Evolutionary conservation across 2,113 vertebrate species (phyloP).

Genomic region (Rhinolophus sinicus): DNA sequence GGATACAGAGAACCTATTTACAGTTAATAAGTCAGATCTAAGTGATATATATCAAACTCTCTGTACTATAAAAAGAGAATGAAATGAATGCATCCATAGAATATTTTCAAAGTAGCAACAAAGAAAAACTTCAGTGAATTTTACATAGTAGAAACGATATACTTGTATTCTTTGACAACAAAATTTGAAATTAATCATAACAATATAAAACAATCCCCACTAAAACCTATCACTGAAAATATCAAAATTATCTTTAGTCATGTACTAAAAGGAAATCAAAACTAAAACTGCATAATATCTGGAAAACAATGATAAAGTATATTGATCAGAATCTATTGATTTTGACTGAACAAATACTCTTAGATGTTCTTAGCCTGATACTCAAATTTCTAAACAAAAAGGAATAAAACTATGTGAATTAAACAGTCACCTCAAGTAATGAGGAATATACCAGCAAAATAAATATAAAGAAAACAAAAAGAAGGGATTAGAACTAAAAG

Average conservation of each 20-base stretch:
- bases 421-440: not conserved
- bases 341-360: conserved; percentile 2
- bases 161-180: not conserved
- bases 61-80: not conserved
- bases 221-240: not conserved
- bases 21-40: not conserved
- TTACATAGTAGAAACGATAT: not conserved
- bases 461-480: not conserved
- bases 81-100: not conserved
- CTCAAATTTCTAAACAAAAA: not conserved
- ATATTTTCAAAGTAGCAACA: not conserved
- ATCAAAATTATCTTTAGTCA: not conserved
- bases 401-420: not conserved
- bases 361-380: not conserved
- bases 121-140: not conserved
- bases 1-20: not conserved
- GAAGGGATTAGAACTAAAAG: not conserved
- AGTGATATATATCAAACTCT: not conserved
- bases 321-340: not conserved
- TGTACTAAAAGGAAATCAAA: not conserved
- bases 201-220: not conserved
- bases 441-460: not conserved
- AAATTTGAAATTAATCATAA: not conserved
- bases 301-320: not conserved
- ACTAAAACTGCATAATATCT: not conserved